Conservation (phyloP, 2,797 vertebrate genomes). For the Brachyrhaphis roseni region DNA sequence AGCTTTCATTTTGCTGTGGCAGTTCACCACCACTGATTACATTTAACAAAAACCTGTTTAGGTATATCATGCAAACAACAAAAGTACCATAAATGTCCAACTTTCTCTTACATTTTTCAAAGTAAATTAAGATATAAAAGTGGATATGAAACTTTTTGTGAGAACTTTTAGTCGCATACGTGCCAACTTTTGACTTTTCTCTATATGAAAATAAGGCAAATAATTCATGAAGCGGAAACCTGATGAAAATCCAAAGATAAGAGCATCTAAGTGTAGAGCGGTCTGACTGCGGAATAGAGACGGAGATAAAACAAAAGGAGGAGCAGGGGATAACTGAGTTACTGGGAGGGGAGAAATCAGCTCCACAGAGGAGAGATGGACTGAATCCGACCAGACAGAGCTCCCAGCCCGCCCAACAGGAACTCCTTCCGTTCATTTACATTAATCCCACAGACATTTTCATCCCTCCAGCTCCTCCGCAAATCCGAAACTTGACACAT, state of each 20-base stretch:
- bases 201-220: conserved; percentile 82
- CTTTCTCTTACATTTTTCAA: conserved; percentile 37
- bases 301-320: conserved; percentile 67
- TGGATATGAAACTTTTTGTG: conserved; percentile 44
- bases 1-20: no score
- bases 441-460: conserved; percentile 78
- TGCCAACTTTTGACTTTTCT: conserved; percentile 65
- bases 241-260: conserved; percentile 82
- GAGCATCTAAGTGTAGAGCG: conserved; percentile 78
- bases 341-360: conserved; percentile 69
- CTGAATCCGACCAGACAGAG: conserved; percentile 75
- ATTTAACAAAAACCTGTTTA: background rate
- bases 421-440: conserved; percentile 79
- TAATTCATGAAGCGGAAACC: conserved; percentile 82
- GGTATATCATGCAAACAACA: background rate
- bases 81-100: conserved; percentile 10
- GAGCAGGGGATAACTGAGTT: conserved; percentile 67
- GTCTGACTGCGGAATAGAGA: conserved; percentile 62
- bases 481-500: conserved; percentile 63
- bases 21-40: no score
- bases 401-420: conserved; percentile 71
- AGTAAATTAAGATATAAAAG: conserved; percentile 62
- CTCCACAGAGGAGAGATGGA: conserved; percentile 69
- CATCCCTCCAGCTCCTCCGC: conserved; percentile 65
- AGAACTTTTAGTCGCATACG: conserved; percentile 58